phyloP scores from a whole-genome alignment of 2,113 vertebrate genomes.

The Tetrax tetrax region DNA sequence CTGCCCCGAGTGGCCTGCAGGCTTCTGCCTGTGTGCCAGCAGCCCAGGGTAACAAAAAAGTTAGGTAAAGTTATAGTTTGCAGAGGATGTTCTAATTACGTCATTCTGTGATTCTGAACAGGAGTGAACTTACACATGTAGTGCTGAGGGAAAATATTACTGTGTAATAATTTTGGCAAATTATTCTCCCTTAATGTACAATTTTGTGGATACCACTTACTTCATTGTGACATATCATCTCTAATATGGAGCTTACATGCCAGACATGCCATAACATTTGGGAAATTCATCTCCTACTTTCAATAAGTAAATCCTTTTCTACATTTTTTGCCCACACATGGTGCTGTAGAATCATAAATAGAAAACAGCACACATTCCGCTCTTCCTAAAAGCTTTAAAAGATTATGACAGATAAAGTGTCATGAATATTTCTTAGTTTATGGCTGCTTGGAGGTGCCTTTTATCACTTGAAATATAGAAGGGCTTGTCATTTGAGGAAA shows the following conservation, averaged over 20 bases:
- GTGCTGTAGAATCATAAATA: background rate
- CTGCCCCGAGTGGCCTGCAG: background rate
- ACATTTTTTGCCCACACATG: background rate
- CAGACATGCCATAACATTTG: background rate
- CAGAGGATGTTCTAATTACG: background rate
- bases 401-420: conserved; percentile 1
- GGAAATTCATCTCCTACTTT: background rate
- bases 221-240: background rate
- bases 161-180: background rate
- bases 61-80: background rate
- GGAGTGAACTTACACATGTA: background rate
- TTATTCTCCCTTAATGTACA: background rate
- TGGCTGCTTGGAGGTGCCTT: background rate
- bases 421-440: background rate
- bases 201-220: background rate
- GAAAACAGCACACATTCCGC: background rate
- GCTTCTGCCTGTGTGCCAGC: background rate
- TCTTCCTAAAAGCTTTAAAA: conserved; percentile 17
- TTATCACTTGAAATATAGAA: background rate
- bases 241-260: background rate
- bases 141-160: background rate
- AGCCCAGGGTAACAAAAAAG: background rate
- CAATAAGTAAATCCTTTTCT: background rate
- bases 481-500: background rate
- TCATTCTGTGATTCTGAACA: background rate